Evolutionary conservation across 1,140 invertebrate species (phyloP).

Genomic region (Drosophila grimshawi): DNA sequence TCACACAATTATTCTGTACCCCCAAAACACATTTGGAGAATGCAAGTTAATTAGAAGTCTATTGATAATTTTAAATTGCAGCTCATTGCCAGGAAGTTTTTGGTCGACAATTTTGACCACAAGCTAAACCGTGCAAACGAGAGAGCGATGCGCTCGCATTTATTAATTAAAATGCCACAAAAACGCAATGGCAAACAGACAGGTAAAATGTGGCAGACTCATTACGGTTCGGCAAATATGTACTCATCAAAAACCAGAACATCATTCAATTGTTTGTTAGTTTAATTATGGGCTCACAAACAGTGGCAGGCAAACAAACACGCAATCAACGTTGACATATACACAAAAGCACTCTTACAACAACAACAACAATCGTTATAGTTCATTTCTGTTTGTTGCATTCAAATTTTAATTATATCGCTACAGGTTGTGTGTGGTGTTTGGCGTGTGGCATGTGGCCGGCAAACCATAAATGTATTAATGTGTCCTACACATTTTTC

Average conservation of each 20-base stretch:
- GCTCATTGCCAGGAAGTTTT: constrained; percentile 53
- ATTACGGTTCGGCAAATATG: constrained; percentile 58
- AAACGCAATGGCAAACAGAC: constrained; percentile 42
- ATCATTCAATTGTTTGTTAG: constrained; percentile 57
- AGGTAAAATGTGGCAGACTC: constrained; percentile 33
- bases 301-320: constrained; percentile 48
- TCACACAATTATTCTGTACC: background rate
- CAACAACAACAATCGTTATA: constrained; percentile 2
- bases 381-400: constrained; percentile 55
- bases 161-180: constrained; percentile 80
- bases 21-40: background rate
- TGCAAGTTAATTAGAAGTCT: constrained; percentile 71
- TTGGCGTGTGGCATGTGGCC: constrained; percentile 17
- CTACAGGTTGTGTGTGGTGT: constrained; percentile 8
- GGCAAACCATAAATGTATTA: constrained; percentile 47
- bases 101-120: constrained; percentile 40
- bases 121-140: constrained; percentile 9
- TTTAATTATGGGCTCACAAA: constrained; percentile 64
- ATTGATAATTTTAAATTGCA: constrained; percentile 74
- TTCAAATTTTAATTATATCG: constrained; percentile 64
- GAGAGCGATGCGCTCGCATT: constrained; percentile 32
- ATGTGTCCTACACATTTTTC: background rate
- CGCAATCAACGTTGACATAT: constrained; percentile 35
- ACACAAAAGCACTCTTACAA: constrained; percentile 23
- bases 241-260: constrained; percentile 62